Evolutionary conservation across 2,888 invertebrate species (phyloP), one percentile per base, ranked within the genome.

Genomic region (Deilephila porcellus): DNA sequence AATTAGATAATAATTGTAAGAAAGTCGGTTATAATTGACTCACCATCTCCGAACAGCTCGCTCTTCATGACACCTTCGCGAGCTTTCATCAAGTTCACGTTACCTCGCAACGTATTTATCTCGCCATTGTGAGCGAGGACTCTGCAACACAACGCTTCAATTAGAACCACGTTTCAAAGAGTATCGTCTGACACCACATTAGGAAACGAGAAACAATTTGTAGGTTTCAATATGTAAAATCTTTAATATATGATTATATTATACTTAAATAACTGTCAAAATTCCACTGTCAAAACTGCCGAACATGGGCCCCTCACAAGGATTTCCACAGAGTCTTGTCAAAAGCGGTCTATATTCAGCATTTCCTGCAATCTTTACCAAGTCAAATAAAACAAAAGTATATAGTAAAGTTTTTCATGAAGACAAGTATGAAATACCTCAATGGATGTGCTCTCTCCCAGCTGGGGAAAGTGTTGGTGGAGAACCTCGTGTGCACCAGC

Each of bases 391-490:
- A 45, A 11, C 3, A 45, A 45, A 45, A 1, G 8, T 37, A 0
- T 25, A 25, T 25, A 25, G 25, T 25, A 25, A 1, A 37, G 5
- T 37, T 37, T 11, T 45, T 45, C 11, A 11, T 45, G 11, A 45
- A 37, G 37, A 8, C 37, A 8, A 45, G 3, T 45, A 32, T 5
- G 32, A 32, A 71, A 7, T 63, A 98, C 98, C 99, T 97, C 85
- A 99, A 95, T 19, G 99, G 99, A 95, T 99, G 99, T 25, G 99
- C 99, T 83, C 99, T 96, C 92, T 99, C 99, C 99, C 99, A 99
- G 88, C 98, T 99, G 70, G 99, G 99, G 90, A 99, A 99, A 37
- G 99, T 99, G 93, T 99, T 99, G 79, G 99, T 99, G 19, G 99
- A 99, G 95, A 99, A 99, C 80, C 99, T 96, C 60, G 99, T 99